Base-by-base conservation (phyloP, 2,113 vertebrate species). In the Perca flavescens region DNA sequence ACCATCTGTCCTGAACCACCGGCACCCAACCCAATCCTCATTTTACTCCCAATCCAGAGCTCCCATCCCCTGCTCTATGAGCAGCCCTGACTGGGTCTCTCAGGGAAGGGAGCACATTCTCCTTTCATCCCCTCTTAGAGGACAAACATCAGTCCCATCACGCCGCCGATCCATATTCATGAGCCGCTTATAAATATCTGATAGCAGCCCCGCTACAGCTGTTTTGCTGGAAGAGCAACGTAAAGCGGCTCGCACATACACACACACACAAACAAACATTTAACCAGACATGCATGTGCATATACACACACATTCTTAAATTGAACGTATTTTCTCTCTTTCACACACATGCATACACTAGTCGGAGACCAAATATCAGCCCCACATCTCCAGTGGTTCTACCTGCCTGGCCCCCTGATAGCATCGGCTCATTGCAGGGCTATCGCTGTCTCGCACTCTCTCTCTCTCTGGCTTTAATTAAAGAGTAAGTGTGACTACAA, bases 111-210 rank as follows among this genome's bases (percentile, higher is more conserved):
- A 94, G 91, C 91, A 89, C 86, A 89, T 95, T 96, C 95, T 93
- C 94, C 95, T 96, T 96, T 96, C 95, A 96, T 95, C 94, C 94
- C 87, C 93, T 95, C 91, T 94, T 96, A 95, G 95, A 96, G 95
- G 95, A 96, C 95, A 96, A 96, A 96, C 95, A 95, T 95, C 95
- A 95, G 94, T 94, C 94, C 95, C 93, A 94, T 96, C 93, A 93
- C 78, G 62, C 90, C 74, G 80, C 71, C 82, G 92, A 94, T 95
- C 93, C 95, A 96, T 96, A 96, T 96, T 96, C 94, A 96, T 96
- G 95, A 96, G 92, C 53, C 76, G 91, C 94, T 95, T 95, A 95
- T 96, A 96, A 96, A 96, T 96, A 96, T 96, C 95, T 95, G 94
- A 96, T 95, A 93, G 93, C 81, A 85, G 89, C 93, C 88, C 86